These are phyloP conservation scores for Tachina fera DNA, from an alignment of 2,888 invertebrate species.

Conservation along the genomic window DNA sequence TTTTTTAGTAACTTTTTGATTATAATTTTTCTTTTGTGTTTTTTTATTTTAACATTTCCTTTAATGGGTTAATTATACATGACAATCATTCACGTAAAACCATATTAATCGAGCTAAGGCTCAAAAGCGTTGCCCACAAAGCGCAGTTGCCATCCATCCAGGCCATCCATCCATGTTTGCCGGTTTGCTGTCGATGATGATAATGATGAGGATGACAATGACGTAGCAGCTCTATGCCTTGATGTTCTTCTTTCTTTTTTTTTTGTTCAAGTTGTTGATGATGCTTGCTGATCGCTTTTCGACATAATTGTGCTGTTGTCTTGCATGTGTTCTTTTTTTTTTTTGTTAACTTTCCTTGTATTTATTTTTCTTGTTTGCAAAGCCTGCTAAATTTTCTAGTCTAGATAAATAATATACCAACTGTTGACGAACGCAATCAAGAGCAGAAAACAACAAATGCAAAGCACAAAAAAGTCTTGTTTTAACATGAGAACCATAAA, in stretches of 20 bases:
- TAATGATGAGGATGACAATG: slow-evolving; percentile 64
- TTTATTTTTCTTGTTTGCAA: slow-evolving; percentile 24
- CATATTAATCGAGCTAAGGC: slow-evolving; percentile 44
- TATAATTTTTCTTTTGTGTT: background rate
- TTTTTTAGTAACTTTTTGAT: background rate
- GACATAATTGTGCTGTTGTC: slow-evolving; percentile 65
- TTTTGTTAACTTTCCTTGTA: background rate
- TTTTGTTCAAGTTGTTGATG: slow-evolving; percentile 33
- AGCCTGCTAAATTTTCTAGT: slow-evolving; percentile 62
- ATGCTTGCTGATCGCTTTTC: slow-evolving; percentile 65
- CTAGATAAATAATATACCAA: slow-evolving; percentile 66
- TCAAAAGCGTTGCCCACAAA: slow-evolving; percentile 42
- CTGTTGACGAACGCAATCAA: slow-evolving; percentile 71
- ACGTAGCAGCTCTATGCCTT: slow-evolving; percentile 49
- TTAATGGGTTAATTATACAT: slow-evolving; percentile 65
- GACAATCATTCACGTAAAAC: slow-evolving; percentile 61
- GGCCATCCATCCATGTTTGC: slow-evolving; percentile 33
- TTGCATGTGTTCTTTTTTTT: slow-evolving; percentile 24
- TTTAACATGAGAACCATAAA: slow-evolving; percentile 65
- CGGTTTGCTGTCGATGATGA: slow-evolving; percentile 24
- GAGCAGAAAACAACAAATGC: slow-evolving; percentile 32
- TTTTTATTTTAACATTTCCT: background rate
- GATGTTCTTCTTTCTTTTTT: slow-evolving; percentile 29
- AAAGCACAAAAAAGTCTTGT: slow-evolving; percentile 40
- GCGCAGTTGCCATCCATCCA: slow-evolving; percentile 32